phyloP scores from a whole-genome alignment of 2,113 vertebrate species.

The Dicentrarchus labrax region DNA sequence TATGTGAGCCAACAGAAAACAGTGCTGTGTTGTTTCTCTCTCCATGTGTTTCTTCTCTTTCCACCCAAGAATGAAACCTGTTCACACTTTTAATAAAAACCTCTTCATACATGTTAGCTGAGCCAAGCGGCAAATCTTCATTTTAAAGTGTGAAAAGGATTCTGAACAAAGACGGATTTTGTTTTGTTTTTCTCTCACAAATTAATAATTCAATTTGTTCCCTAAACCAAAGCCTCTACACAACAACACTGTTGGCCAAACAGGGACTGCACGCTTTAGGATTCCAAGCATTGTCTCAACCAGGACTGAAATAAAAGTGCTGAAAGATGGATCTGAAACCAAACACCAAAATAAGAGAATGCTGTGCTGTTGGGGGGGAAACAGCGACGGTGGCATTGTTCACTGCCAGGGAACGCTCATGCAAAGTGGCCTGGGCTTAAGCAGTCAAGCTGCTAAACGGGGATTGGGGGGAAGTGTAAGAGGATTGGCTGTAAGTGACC shows the following conservation, averaged over 20 bases:
- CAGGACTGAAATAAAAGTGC: not conserved
- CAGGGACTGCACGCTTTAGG: not conserved
- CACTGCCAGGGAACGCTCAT: slow-evolving; percentile 23
- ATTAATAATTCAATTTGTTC: not conserved
- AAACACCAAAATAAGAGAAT: slow-evolving; percentile 5
- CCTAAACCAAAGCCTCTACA: not conserved
- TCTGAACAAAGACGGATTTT: not conserved
- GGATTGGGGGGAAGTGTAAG: slow-evolving; percentile 58
- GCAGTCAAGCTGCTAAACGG: slow-evolving; percentile 55
- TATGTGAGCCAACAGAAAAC: not conserved
- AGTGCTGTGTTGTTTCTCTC: not conserved
- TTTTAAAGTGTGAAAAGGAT: not conserved
- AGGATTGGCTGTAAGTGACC: slow-evolving; percentile 74
- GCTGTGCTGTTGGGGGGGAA: not conserved
- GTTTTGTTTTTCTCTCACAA: not conserved
- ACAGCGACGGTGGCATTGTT: not conserved
- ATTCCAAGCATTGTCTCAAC: no score
- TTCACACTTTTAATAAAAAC: not conserved
- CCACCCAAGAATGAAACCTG: not conserved
- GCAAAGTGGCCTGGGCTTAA: slow-evolving; percentile 47
- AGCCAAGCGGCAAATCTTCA: no score
- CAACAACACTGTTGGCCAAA: not conserved
- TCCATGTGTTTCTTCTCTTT: not conserved
- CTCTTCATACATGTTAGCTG: not conserved
- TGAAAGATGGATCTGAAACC: not conserved